Evolutionary conservation across 2,113 vertebrate species (phyloP), one percentile per base, ranked within the genome.

Genomic region (Tragelaphus scriptus): DNA sequence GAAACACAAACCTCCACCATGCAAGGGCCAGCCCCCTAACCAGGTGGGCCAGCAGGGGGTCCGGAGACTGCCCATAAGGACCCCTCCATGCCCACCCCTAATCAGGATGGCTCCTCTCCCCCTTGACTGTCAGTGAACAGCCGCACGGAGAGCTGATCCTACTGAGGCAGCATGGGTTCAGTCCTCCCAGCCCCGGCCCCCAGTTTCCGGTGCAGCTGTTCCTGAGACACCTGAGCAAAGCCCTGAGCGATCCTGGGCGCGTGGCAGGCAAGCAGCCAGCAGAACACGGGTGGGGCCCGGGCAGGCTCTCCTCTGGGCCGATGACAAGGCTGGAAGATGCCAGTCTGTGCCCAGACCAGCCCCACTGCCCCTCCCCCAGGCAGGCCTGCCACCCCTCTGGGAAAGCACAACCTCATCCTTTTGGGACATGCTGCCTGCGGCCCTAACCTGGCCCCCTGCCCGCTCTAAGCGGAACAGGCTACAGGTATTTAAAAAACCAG

Each of bases 231-330:
- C 98, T 97, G 97, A 99, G 98, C 99, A 98, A 99, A 99, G 98
- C 98, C 77, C 0, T 98, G 97, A 98, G 98, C 98, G 98, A 99
- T 99, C 98, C 98, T 97, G 98, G 98, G 99, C 99, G 30, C 98
- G 99, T 99, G 99, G 99, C 99, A 98, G 98, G 97, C 99, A 98
- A 98, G 80, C 98, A 98, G 98, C 98, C 98, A 98, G 95, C 97
- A 98, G 98, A 98, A 97, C 91, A 87, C 0, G 59, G 98, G 99
- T 71, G 97, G 98, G 96, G 98, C 93, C 98, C 98, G 81, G 97
- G 97, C 98, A 98, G 98, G 98, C 98, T 98, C 98, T 97, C 97
- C 97, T 98, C 98, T 98, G 98, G 97, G 98, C 98, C 90, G 97
- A 98, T 98, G 98, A 99, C 98, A 96, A 98, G 87, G 94, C 97